Conservation (phyloP, 2,797 vertebrate species). For the Fistularia tabacaria region DNA sequence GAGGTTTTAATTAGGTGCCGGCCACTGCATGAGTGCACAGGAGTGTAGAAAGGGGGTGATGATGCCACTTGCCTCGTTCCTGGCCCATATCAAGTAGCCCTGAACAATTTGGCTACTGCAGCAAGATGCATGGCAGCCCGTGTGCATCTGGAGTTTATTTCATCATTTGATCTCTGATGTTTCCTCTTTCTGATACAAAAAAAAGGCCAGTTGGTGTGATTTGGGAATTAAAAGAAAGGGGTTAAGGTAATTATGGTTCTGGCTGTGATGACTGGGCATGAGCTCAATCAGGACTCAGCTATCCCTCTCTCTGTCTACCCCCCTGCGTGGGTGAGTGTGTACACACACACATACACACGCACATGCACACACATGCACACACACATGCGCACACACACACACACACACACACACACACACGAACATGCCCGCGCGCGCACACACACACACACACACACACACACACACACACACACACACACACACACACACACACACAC, state of each 20-base stretch:
- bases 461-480: slow-evolving; percentile 8
- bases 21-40: slow-evolving; percentile 79
- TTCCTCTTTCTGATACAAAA: slow-evolving; percentile 46
- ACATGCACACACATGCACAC: background rate
- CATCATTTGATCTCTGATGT: slow-evolving; percentile 63
- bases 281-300: slow-evolving; percentile 71
- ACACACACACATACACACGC: background rate
- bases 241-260: slow-evolving; percentile 76
- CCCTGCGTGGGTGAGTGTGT: background rate
- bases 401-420: slow-evolving; percentile 7
- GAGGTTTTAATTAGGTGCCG: slow-evolving; percentile 83
- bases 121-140: slow-evolving; percentile 62
- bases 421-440: slow-evolving; percentile 7
- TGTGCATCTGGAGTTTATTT: slow-evolving; percentile 67
- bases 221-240: slow-evolving; percentile 66
- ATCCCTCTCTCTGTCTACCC: slow-evolving; percentile 54
- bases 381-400: background rate
- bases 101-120: slow-evolving; percentile 63
- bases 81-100: slow-evolving; percentile 73
- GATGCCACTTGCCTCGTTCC: slow-evolving; percentile 67
- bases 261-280: slow-evolving; percentile 69
- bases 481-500: slow-evolving; percentile 4
- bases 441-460: slow-evolving; percentile 9
- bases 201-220: slow-evolving; percentile 64
- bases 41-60: slow-evolving; percentile 68